phyloP scores from a whole-genome alignment of 2,113 vertebrate genomes.

The Rana temporaria region DNA sequence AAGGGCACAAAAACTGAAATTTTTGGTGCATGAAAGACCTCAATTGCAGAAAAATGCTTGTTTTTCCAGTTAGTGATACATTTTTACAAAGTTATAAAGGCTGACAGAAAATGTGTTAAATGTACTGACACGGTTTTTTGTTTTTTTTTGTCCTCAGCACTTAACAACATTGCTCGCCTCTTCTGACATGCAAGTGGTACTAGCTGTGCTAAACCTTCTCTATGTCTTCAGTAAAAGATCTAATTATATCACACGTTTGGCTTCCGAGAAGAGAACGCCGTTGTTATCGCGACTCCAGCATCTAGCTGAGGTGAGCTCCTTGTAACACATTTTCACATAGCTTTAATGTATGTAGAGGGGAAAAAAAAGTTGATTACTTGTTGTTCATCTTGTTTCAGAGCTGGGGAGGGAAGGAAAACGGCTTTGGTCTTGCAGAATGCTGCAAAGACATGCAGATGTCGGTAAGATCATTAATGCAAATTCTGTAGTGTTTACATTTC shows the following conservation, averaged over 20 bases:
- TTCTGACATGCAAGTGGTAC: slow-evolving; percentile 97
- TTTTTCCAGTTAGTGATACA: no score
- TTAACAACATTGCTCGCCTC: slow-evolving; percentile 93
- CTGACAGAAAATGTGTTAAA: no score
- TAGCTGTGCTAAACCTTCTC: slow-evolving; percentile 95
- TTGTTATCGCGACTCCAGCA: slow-evolving; percentile 91
- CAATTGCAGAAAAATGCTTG: no score
- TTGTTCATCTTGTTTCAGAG: slow-evolving; percentile 73
- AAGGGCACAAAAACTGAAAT: no score
- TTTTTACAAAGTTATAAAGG: no score
- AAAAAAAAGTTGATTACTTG: no score
- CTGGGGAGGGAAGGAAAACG: slow-evolving; percentile 97
- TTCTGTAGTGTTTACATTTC: no score
- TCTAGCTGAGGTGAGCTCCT: slow-evolving; percentile 86
- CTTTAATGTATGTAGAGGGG: background rate
- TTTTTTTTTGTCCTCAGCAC: slow-evolving; percentile 74
- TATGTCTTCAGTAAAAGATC: slow-evolving; percentile 98
- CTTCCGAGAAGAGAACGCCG: slow-evolving; percentile 92
- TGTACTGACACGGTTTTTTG: background rate
- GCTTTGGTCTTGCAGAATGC: slow-evolving; percentile 94
- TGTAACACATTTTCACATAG: background rate
- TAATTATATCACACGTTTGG: slow-evolving; percentile 94
- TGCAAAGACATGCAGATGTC: slow-evolving; percentile 92
- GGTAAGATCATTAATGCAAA: slow-evolving; percentile 69
- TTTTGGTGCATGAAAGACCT: no score